Evolutionary conservation across 2,113 vertebrate species (phyloP), one percentile per base, ranked within the genome.

Genomic region (Corvus cornix): DNA sequence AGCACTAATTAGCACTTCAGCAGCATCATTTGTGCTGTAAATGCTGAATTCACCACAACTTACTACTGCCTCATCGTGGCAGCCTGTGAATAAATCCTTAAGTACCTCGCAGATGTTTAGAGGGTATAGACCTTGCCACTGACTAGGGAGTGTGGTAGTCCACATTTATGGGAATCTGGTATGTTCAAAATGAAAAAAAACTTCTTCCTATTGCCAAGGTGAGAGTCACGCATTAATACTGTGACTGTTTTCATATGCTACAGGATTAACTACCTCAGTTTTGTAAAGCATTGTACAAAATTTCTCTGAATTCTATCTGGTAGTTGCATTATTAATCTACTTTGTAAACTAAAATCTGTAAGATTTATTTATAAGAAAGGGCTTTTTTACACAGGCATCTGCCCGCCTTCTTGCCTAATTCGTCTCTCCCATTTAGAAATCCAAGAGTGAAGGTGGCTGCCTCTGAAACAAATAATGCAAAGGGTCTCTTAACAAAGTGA

Each of bases 51-150:
- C 89, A 94, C 80, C 69, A 95, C 95, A 97, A 96, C 95, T 94
- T 96, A 95, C 95, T 97, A 96, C 93, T 97, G 95, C 95, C 96
- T 97, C 95, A 73, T 95, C 88, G 96, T 97, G 96, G 96, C 87
- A 94, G 95, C 62, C 81, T 87, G 89, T 79, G 96, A 89, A 85
- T 94, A 94, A 96, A 94, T 91, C 91, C 84, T 94, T 41, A 79
- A 87, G 89, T 58, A 76, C 33, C 53, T 84, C 17, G 2, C 84
- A 96, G 89, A 91, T 67, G 48, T 79, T 93, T 62, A 52, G 69
- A 67, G 73, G 26, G 27, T 21, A 67, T 89, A 93, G 89, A 87
- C 52, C 33, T 58, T 73, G 18, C 37, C 20, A 37, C 28, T 92
- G 74, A 48, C 53, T 41, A 76, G 66, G 31, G n/a, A 70, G 39